Percentiles rank a stretch among this genome's conserved stretches.
These are phyloP conservation scores for Sinocyclocheilus anshuiensis DNA, from an alignment of 2,113 vertebrate genomes.

Conservation along the genomic window DNA sequence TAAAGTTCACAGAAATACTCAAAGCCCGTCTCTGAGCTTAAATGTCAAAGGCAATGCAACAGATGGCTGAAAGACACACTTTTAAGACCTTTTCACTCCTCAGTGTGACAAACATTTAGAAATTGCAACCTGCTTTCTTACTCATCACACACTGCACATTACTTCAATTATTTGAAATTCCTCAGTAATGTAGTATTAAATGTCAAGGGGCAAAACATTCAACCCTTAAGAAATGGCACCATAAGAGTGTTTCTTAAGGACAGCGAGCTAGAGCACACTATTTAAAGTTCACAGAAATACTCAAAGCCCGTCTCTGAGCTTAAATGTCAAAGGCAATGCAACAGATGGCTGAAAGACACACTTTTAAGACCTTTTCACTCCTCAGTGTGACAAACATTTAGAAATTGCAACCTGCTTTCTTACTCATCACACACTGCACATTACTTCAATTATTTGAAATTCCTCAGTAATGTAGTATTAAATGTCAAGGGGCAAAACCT, in stretches of 20 bases:
- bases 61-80: background rate
- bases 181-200: background rate
- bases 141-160: background rate
- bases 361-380: background rate
- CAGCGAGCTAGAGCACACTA: constrained; percentile 7
- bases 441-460: background rate
- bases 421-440: background rate
- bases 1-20: constrained; percentile 30
- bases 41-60: constrained; percentile 35
- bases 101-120: constrained; percentile 7
- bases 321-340: constrained; percentile 38
- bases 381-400: constrained; percentile 10
- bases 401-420: constrained; percentile 9
- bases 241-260: background rate
- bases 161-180: background rate
- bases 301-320: constrained; percentile 19
- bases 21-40: constrained; percentile 23
- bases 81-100: constrained; percentile 7
- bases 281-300: constrained; percentile 30
- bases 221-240: too few relatives aligned
- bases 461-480: background rate
- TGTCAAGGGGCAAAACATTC: background rate
- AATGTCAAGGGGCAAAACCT: background rate
- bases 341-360: background rate
- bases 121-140: constrained; percentile 9